phyloP scores from a whole-genome alignment of 1,140 invertebrate genomes.

The Brachionus paranguensis region DNA sequence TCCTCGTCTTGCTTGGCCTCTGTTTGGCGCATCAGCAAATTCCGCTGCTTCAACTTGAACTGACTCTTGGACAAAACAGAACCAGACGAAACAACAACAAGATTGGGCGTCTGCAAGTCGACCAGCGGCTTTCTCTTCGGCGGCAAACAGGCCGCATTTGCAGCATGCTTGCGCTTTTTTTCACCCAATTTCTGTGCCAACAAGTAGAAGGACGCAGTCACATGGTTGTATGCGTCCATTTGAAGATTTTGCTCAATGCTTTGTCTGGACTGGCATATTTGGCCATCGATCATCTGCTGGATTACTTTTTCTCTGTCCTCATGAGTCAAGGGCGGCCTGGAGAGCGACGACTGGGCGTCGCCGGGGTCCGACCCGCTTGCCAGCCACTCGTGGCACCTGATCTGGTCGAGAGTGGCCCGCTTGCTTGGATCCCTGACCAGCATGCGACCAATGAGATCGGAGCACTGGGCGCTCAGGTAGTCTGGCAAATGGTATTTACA shows the following conservation, averaged over 20 bases:
- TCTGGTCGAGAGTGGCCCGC: constrained; percentile 77
- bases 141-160: no score
- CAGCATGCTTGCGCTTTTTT: neutral
- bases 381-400: constrained; percentile 79
- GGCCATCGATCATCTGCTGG: constrained; percentile 90
- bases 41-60: neutral
- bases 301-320: constrained; percentile 66
- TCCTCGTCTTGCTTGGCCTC: constrained; percentile 18
- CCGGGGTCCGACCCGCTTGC: constrained; percentile 59
- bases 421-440: constrained; percentile 82
- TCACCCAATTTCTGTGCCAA: constrained; percentile 66
- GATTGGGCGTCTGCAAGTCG: neutral
- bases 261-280: constrained; percentile 83
- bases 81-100: neutral
- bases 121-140: neutral
- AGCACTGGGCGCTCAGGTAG: constrained; percentile 78
- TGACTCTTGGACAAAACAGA: constrained; percentile 27
- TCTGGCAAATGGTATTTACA: constrained; percentile 90
- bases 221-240: constrained; percentile 79
- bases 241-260: constrained; percentile 70
- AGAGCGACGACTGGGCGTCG: constrained; percentile 45
- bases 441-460: constrained; percentile 80
- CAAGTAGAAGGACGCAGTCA: constrained; percentile 95
- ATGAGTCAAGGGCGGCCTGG: neutral
- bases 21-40: constrained; percentile 1